A percentile compares a stretch with the other conserved stretches of the same genome.
Conservation (phyloP, 2,113 vertebrate genomes). For the Cervus canadensis region DNA sequence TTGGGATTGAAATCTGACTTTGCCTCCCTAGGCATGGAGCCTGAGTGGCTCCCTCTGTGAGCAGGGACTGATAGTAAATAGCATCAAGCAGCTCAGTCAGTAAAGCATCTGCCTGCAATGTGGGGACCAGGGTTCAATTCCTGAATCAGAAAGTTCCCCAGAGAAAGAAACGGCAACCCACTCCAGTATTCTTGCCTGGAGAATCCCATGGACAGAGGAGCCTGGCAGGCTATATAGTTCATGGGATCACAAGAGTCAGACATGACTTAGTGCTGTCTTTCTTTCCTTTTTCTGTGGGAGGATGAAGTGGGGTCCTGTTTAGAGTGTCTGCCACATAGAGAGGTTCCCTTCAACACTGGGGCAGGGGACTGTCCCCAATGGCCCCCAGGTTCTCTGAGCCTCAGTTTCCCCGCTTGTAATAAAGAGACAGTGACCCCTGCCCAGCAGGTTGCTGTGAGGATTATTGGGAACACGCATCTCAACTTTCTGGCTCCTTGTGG, state of each 20-base stretch:
- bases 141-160: neutral
- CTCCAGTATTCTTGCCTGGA: neutral
- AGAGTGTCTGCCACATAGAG: neutral
- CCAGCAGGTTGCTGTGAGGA: neutral
- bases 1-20: neutral
- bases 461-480: neutral
- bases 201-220: neutral
- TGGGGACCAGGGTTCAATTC: neutral
- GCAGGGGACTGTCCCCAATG: no score
- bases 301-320: neutral
- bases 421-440: neutral
- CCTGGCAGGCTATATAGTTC: neutral
- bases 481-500: neutral
- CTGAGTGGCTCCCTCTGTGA: neutral
- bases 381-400: neutral
- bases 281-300: neutral
- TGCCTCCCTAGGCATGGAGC: neutral
- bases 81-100: neutral
- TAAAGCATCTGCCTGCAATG: neutral
- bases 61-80: no score
- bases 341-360: fast-evolving
- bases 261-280: neutral
- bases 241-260: neutral
- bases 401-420: neutral
- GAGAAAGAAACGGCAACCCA: neutral